These are phyloP conservation scores for Ctena decussata DNA, from an alignment of 2,888 invertebrate species.

Conservation along the genomic window DNA sequence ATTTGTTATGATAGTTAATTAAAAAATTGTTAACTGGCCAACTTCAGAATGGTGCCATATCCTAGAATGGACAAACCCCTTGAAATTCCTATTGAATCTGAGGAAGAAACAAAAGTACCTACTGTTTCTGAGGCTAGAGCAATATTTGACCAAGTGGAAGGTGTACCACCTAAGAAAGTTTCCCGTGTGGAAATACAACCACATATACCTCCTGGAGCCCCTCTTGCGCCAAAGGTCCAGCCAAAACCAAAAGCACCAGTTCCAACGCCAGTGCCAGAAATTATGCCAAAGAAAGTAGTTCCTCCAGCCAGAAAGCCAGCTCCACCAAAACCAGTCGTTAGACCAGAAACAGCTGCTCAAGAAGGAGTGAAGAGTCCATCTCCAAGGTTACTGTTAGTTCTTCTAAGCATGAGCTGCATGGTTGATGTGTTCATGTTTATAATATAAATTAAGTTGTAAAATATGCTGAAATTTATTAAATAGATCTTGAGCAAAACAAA, in stretches of 20 bases:
- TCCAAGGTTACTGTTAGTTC: conserved; percentile 42
- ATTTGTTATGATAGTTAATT: too few relatives aligned
- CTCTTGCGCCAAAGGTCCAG: conserved; percentile 22
- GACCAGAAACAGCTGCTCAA: too few relatives aligned
- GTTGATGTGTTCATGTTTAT: too few relatives aligned
- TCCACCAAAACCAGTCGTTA: neutral
- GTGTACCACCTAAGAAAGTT: conserved; percentile 50
- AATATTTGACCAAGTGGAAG: conserved; percentile 69
- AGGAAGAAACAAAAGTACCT: conserved; percentile 73
- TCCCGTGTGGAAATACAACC: conserved; percentile 60
- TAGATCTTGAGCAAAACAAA: too few relatives aligned
- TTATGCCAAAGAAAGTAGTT: conserved; percentile 54
- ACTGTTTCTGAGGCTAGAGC: conserved; percentile 76
- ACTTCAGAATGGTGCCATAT: neutral
- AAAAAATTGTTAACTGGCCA: neutral
- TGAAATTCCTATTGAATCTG: conserved; percentile 58
- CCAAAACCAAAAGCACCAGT: conserved; percentile 20
- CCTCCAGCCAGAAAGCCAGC: conserved; percentile 49
- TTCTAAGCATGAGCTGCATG: neutral
- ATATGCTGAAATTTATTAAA: too few relatives aligned
- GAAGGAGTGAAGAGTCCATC: conserved; percentile 44
- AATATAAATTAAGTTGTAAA: too few relatives aligned
- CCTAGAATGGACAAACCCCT: too few relatives aligned
- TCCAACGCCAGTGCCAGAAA: conserved; percentile 37
- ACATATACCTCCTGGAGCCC: conserved; percentile 40